phyloP scores from a whole-genome alignment of 2,797 vertebrate species.

The Gymnothorax reevesii region DNA sequence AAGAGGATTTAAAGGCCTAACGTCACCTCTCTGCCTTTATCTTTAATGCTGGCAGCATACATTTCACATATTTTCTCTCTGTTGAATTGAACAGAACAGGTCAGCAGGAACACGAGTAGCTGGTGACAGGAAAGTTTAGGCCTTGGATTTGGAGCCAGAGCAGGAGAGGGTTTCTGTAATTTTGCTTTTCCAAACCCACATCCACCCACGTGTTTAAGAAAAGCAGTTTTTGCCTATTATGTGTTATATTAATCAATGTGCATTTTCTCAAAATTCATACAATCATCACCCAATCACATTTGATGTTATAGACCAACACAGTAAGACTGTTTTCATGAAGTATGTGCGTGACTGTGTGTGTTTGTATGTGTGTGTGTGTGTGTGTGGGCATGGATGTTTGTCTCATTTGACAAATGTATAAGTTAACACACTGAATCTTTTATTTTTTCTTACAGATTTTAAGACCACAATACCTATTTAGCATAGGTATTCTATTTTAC shows the following conservation, averaged over 20 bases:
- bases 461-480: conserved; percentile 27
- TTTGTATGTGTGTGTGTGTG: neutral
- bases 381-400: neutral
- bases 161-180: neutral
- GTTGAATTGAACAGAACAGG: neutral
- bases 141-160: neutral
- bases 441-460: conserved; percentile 16
- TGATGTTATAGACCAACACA: conserved; percentile 21
- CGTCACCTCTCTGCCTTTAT: neutral
- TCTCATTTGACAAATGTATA: conserved; percentile 18
- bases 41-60: neutral
- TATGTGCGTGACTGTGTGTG: neutral
- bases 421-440: conserved; percentile 25
- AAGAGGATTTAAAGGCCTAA: conserved; percentile 17
- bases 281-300: neutral
- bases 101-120: neutral
- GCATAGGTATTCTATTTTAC: conserved; percentile 10
- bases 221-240: neutral
- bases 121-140: neutral
- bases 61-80: neutral
- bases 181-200: neutral
- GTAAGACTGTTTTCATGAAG: conserved; percentile 20
- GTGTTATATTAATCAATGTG: neutral
- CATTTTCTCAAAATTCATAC: neutral
- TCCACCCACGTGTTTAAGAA: neutral